phyloP scores from a whole-genome alignment of 1,140 invertebrate species.

The Trichonephila clavipes region DNA sequence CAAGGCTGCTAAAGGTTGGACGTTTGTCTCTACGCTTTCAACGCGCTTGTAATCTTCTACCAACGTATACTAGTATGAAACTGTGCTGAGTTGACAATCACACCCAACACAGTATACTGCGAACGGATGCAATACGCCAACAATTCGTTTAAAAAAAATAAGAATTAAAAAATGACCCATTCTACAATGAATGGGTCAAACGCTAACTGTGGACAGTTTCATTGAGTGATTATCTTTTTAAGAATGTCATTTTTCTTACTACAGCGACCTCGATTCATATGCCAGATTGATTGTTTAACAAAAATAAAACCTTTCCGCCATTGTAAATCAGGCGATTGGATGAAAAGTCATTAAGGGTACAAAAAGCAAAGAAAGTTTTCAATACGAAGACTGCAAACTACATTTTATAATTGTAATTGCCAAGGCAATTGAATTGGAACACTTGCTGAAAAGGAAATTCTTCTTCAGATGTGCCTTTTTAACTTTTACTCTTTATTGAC shows the following conservation, averaged over 20 bases:
- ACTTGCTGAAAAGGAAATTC: constrained; percentile 51
- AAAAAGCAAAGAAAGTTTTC: background rate
- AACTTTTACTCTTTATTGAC: constrained; percentile 35
- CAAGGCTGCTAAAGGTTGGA: background rate
- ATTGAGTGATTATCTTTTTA: background rate
- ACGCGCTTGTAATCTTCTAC: background rate
- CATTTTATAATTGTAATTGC: constrained; percentile 42
- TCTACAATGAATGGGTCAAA: constrained; percentile 7
- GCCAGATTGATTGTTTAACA: background rate
- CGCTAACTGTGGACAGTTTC: background rate
- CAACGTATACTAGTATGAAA: background rate
- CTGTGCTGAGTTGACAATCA: background rate
- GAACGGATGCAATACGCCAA: background rate
- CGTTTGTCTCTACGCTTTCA: background rate
- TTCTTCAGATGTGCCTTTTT: background rate
- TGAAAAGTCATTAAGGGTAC: background rate
- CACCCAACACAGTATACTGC: background rate
- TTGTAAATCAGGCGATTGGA: background rate
- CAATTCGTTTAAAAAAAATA: background rate
- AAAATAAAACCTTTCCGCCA: background rate
- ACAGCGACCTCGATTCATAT: constrained; percentile 14
- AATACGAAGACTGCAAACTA: background rate
- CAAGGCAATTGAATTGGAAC: constrained; percentile 59
- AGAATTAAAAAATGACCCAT: background rate
- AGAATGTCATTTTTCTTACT: constrained; percentile 5